These are phyloP conservation scores for Mesoclemmys tuberculata DNA, from an alignment of 2,113 vertebrate genomes.

Conservation along the genomic window DNA sequence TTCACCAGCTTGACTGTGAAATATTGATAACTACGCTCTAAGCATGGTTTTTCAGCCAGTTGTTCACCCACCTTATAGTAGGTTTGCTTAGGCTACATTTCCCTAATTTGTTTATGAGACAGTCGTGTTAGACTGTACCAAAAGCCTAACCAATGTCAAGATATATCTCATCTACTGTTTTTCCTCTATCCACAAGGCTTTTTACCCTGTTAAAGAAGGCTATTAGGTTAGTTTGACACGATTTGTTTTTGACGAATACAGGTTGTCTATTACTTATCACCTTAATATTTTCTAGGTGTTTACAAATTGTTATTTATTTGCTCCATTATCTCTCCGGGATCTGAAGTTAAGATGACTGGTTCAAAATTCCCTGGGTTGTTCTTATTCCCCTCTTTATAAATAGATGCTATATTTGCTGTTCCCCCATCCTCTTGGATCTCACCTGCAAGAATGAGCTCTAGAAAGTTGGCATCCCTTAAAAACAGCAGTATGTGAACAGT, in stretches of 20 bases:
- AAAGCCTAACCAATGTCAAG: neutral
- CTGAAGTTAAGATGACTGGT: neutral
- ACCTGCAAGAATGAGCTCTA: neutral
- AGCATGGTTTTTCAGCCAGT: neutral
- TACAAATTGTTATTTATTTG: neutral
- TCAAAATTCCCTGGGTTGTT: neutral
- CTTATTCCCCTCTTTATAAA: neutral
- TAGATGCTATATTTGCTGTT: neutral
- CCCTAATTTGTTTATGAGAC: neutral
- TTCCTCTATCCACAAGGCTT: neutral
- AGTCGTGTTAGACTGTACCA: neutral
- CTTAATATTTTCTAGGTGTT: neutral
- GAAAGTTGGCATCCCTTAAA: slow-evolving; percentile 43
- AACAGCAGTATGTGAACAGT: slow-evolving; percentile 34
- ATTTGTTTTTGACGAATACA: neutral
- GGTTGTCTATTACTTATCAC: neutral
- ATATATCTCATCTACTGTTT: neutral
- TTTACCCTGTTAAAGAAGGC: neutral
- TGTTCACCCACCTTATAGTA: neutral
- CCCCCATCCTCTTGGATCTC: neutral
- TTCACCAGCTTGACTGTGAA: neutral
- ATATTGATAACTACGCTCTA: neutral
- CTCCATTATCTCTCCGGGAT: neutral
- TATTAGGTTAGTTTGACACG: neutral
- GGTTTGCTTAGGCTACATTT: neutral